phyloP scores from a whole-genome alignment of 2,888 invertebrate genomes.

The Helicoverpa assulta region DNA sequence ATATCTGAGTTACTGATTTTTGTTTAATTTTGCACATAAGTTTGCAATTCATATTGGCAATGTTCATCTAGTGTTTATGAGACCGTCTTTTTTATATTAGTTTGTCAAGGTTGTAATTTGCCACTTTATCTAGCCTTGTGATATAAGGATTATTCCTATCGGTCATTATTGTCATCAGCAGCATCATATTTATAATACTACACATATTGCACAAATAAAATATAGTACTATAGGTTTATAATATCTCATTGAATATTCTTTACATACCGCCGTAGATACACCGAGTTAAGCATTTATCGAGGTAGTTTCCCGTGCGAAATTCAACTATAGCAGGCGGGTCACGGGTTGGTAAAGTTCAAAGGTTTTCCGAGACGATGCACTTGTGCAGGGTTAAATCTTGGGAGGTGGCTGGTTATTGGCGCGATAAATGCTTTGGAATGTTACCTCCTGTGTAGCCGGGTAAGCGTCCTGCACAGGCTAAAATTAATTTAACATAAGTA shows the following conservation, averaged over 20 bases:
- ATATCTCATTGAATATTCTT: constrained; percentile 33
- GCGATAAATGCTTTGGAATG: constrained; percentile 10
- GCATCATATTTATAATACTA: too few species aligned
- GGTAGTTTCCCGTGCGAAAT: constrained; percentile 33
- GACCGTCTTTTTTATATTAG: too few species aligned
- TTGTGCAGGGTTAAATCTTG: constrained; percentile 37
- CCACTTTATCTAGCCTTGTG: too few species aligned
- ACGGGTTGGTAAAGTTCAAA: constrained; percentile 46
- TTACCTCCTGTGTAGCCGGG: constrained; percentile 1
- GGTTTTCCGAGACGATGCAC: constrained; percentile 22
- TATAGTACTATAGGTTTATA: constrained; percentile 14
- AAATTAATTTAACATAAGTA: neutral
- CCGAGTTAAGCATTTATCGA: constrained; percentile 18
- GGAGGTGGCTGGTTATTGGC: constrained; percentile 20
- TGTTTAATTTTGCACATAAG: too few species aligned
- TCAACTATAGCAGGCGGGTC: constrained; percentile 32
- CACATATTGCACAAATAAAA: neutral
- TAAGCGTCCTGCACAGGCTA: neutral
- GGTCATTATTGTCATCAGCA: too few species aligned
- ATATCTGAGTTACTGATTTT: too few species aligned
- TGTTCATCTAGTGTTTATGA: too few species aligned
- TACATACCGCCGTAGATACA: constrained; percentile 10
- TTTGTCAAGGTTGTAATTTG: too few species aligned
- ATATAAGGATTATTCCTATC: too few species aligned
- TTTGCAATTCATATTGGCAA: too few species aligned